These are phyloP conservation scores for Megalurothrips usitatus DNA, from an alignment of 2,888 invertebrate species.

Conservation along the genomic window DNA sequence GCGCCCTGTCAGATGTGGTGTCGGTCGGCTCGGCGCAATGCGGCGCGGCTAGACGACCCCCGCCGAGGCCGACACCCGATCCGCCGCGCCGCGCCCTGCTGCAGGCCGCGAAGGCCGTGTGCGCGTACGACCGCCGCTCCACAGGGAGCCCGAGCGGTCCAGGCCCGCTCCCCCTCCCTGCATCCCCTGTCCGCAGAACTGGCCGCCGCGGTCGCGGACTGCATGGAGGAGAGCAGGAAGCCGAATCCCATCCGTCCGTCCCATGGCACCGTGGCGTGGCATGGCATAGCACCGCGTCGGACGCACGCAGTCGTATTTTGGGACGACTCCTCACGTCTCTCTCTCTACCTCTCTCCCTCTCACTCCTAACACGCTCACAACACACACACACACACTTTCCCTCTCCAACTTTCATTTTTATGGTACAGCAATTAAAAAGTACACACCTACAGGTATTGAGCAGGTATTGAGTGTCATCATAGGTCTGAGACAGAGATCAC, in stretches of 20 bases:
- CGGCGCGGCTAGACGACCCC: not conserved
- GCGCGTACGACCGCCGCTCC: too few species aligned
- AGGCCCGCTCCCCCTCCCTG: not conserved
- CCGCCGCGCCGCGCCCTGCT: not conserved
- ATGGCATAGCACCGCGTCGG: not conserved
- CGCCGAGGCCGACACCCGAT: not conserved
- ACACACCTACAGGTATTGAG: too few species aligned
- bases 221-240: not conserved
- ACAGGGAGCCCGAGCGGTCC: too few species aligned
- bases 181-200: not conserved
- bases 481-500: too few species aligned
- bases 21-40: not conserved
- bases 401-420: not conserved
- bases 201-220: not conserved
- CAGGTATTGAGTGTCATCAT: too few species aligned
- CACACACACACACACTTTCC: not conserved
- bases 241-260: not conserved
- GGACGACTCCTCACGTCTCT: not conserved
- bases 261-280: not conserved
- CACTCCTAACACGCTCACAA: not conserved
- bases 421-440: not conserved
- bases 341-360: too few species aligned
- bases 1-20: not conserved
- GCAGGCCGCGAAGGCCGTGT: not conserved
- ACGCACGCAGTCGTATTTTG: not conserved